Conservation (phyloP, 2,888 invertebrate genomes). For the Cephalotes varians region DNA sequence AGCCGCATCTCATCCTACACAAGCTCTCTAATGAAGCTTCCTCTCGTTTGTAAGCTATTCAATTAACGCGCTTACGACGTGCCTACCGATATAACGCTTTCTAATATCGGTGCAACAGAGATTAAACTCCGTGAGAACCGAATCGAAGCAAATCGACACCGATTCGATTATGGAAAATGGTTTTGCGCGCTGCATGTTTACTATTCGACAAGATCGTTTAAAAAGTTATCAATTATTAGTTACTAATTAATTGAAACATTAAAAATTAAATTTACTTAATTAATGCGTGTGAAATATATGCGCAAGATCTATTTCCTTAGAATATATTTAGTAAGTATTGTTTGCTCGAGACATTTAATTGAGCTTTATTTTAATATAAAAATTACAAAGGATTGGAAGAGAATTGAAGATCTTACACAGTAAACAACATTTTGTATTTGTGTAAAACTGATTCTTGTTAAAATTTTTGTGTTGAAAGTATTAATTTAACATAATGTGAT, state of each 20-base stretch:
- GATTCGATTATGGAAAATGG: constrained; percentile 28
- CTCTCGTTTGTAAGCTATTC: constrained; percentile 48
- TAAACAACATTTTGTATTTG: too few relatives aligned
- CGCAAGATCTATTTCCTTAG: background rate
- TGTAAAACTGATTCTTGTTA: too few relatives aligned
- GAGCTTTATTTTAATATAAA: background rate
- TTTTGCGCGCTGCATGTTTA: background rate
- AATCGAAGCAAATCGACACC: constrained; percentile 26
- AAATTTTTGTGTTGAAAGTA: too few relatives aligned
- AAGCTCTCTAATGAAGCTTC: constrained; percentile 51
- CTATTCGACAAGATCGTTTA: background rate
- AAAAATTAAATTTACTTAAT: background rate
- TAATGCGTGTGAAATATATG: background rate
- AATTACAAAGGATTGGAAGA: background rate
- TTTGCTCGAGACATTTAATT: background rate
- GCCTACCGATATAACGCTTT: constrained; percentile 37
- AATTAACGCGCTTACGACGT: constrained; percentile 50
- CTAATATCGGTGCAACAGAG: constrained; percentile 28
- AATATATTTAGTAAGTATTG: background rate
- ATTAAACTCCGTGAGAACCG: constrained; percentile 45
- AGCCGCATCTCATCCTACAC: constrained; percentile 21
- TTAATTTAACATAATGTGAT: too few relatives aligned
- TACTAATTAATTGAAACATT: constrained; percentile 5
- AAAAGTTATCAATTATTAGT: background rate
- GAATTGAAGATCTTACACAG: background rate